Evolutionary conservation across 2,113 vertebrate genomes (phyloP).

Genomic region (Anolis sagrei): DNA sequence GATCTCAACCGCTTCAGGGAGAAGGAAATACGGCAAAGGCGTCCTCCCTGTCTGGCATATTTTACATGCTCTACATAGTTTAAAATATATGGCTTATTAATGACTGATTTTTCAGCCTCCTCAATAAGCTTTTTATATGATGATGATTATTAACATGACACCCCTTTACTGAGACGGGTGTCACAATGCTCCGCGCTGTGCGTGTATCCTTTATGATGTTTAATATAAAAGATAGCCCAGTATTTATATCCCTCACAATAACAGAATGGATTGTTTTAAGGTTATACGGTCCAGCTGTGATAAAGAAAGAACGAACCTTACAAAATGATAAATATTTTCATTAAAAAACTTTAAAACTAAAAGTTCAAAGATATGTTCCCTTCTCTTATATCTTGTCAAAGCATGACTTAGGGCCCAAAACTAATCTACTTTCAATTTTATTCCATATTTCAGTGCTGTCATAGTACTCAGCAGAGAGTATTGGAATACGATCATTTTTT

Average conservation of each 20-base stretch:
- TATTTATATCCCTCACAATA: slow-evolving; percentile 80
- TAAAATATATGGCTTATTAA: slow-evolving; percentile 81
- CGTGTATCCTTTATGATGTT: slow-evolving; percentile 71
- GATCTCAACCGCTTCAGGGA: slow-evolving; percentile 41
- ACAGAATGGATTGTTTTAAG: slow-evolving; percentile 81
- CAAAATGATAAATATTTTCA: slow-evolving; percentile 88
- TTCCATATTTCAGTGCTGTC: slow-evolving; percentile 98
- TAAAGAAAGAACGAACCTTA: slow-evolving; percentile 80
- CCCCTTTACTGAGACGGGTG: slow-evolving; percentile 65
- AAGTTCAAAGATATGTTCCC: slow-evolving; percentile 81
- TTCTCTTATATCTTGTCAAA: slow-evolving; percentile 89
- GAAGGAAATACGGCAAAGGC: slow-evolving; percentile 67
- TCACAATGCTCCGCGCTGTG: slow-evolving; percentile 49
- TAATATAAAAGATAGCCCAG: slow-evolving; percentile 76
- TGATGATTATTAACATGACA: slow-evolving; percentile 73
- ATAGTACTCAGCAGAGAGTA: slow-evolving; percentile 85
- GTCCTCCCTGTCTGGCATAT: slow-evolving; percentile 65
- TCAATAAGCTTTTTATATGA: slow-evolving; percentile 61
- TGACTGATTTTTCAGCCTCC: slow-evolving; percentile 71
- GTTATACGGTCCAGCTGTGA: slow-evolving; percentile 74
- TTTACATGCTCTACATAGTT: slow-evolving; percentile 76
- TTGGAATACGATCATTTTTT: slow-evolving; percentile 92
- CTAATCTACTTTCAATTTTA: slow-evolving; percentile 97
- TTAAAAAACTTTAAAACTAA: slow-evolving; percentile 89
- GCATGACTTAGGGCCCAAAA: slow-evolving; percentile 96